Conservation (phyloP, 2,113 vertebrate species). For the Phaethon lepturus region DNA sequence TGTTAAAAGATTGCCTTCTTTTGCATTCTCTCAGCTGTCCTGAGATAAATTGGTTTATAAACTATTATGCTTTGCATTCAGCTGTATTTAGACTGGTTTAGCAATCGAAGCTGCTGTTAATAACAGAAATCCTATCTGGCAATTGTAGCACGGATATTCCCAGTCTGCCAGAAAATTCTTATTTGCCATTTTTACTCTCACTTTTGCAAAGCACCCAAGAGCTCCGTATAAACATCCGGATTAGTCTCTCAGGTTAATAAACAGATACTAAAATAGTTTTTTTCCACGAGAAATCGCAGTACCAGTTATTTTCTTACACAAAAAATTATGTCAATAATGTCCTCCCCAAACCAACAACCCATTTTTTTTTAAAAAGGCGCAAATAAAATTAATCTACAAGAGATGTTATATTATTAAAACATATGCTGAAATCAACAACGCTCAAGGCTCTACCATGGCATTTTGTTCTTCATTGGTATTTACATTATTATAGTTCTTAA, state of each 20-base stretch:
- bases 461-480: conserved; percentile 39
- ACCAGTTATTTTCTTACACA: neutral
- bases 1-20: neutral
- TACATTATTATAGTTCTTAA: conserved; percentile 27
- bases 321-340: neutral
- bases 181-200: neutral
- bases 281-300: neutral
- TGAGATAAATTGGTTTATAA: neutral
- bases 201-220: neutral
- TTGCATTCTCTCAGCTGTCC: neutral
- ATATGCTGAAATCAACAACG: neutral
- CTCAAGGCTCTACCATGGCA: neutral
- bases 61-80: accelerated
- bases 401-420: conserved; percentile 7
- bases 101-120: neutral
- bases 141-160: neutral
- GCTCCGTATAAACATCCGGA: neutral
- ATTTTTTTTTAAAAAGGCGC: neutral
- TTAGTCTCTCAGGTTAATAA: neutral
- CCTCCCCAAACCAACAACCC: neutral
- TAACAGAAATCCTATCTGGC: neutral
- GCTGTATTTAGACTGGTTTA: neutral
- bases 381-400: neutral
- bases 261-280: neutral
- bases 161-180: neutral